Evolutionary conservation across 2,888 invertebrate species (phyloP), one percentile per base, ranked within the genome.

Genomic region (Lacanobia wlatinum): DNA sequence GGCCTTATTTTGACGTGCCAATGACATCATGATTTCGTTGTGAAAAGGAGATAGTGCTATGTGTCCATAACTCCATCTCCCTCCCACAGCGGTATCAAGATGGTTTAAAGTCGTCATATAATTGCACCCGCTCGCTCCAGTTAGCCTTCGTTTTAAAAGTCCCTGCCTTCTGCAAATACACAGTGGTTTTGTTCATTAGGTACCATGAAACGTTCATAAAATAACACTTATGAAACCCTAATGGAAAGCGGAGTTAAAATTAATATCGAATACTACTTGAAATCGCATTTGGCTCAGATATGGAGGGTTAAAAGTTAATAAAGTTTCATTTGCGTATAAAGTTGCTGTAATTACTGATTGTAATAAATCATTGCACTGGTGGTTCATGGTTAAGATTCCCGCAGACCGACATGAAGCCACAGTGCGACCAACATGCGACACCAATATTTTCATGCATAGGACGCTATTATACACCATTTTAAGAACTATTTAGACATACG

Each of bases 251-350:
- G 16, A 65, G 58, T 58, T 82, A 62, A 66, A 59, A 76, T 76
- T 61, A 78, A 61, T 81, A 34, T 18, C 5, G 60, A 38, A 18
- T n/a, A 53, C 61, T 66, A 69, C 78, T 77, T 82, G 65, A 77
- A 82, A 69, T 62, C 62, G 58, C 65, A 69, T 82, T 68, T 62
- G 82, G 82, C 65, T 38, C 65, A 53, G 63, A 34, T 63, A 34
- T 1, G 52, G 48, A 58, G 48, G 61, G 61, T 50, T 82, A 76
- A 58, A 78, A 53, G 40, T 79, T 64, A 28, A 65, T 80, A 65
- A 79, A 79, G 56, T 43, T 68, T 65, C 14, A 61, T 60, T 63
- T 63, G 63, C 52, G 52, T 46, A 28, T 21, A 56, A 18, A 62
- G 46, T 79, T 52, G 21, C 18, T 10, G 78, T 70, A 59, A 59